Base-by-base conservation (phyloP, 2,888 invertebrate genomes). In the Drosophila merina region DNA sequence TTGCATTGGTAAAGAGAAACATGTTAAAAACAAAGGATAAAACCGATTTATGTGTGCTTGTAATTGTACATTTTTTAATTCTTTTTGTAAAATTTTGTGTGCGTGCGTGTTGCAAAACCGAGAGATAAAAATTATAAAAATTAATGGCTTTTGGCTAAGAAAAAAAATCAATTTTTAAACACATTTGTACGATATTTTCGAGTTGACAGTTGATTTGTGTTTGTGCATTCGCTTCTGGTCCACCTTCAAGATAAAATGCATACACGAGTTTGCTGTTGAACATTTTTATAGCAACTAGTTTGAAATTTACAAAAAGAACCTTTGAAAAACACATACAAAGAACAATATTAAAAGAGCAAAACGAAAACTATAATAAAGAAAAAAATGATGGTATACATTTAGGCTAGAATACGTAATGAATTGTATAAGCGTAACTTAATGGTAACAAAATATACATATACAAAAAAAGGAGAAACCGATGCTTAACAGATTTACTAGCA, bases 381-480 rank as follows among this genome's bases (percentile, higher is more conserved):
- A 38, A 75, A 57, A 74, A 74, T 42, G 58, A 85, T 80, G 77
- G 78, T 83, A 86, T 78, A 81, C 77, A 86, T 79, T 72, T 83
- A 83, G 82, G 82, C 60, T 83, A 83, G 82, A 83, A 86, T 83
- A 83, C 86, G 82, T 83, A 83, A 83, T 47, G 60, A 83, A 84
- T 82, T 82, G 86, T 82, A 68, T 82, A 83, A 83, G 82, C 67
- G 76, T 83, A 86, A 81, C 72, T 83, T 84, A 86, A 82, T 78
- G 80, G 76, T 86, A 83, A 85, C 75, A 75, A 79, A 64, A 72
- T 64, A 72, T 72, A 72, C 72, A 72, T 70, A 80, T 71, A 68
- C 60, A 63, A 69, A 64, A 20, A 20, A 55, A 56, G 38, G 6
- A 52, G 57, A 72, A 57, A 54, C 56, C n/a, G 52, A 75, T 79